Conservation (phyloP, 2,797 vertebrate genomes). For the Thunnus albacares region DNA sequence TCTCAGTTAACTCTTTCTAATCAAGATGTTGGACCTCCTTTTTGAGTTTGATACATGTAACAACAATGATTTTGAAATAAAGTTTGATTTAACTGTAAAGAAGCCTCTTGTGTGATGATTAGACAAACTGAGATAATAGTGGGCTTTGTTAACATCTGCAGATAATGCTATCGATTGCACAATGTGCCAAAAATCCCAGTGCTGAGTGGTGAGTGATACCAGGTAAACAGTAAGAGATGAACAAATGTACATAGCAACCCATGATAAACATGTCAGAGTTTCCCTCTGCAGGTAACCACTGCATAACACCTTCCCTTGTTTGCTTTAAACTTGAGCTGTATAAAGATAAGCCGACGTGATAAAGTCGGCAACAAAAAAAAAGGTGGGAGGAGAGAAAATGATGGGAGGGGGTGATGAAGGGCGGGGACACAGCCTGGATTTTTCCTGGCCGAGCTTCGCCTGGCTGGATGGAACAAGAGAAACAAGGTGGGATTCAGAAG, state of each 20-base stretch:
- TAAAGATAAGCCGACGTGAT: constrained; percentile 49
- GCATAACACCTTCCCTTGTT: not conserved
- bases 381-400: constrained; percentile 39
- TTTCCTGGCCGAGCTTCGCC: constrained; percentile 35
- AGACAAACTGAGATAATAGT: not conserved
- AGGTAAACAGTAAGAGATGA: constrained; percentile 1
- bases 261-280: constrained; percentile 15
- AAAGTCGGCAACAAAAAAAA: constrained; percentile 14
- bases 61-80: constrained; percentile 80
- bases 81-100: constrained; percentile 62
- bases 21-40: constrained; percentile 39
- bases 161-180: constrained; percentile 7
- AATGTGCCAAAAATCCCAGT: not conserved
- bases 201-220: constrained; percentile 1
- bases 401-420: constrained; percentile 37
- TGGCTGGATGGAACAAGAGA: constrained; percentile 46
- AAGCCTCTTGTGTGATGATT: constrained; percentile 50
- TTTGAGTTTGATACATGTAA: constrained; percentile 47
- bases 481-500: constrained; percentile 21
- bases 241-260: constrained; percentile 37
- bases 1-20: constrained; percentile 40
- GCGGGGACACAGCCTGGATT: constrained; percentile 34
- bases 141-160: not conserved
- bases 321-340: constrained; percentile 45
- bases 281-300: constrained; percentile 21